A percentile compares a stretch with the other conserved stretches of the same genome.
Conservation (phyloP, 1,140 invertebrate species). For the Gerris buenoi region DNA sequence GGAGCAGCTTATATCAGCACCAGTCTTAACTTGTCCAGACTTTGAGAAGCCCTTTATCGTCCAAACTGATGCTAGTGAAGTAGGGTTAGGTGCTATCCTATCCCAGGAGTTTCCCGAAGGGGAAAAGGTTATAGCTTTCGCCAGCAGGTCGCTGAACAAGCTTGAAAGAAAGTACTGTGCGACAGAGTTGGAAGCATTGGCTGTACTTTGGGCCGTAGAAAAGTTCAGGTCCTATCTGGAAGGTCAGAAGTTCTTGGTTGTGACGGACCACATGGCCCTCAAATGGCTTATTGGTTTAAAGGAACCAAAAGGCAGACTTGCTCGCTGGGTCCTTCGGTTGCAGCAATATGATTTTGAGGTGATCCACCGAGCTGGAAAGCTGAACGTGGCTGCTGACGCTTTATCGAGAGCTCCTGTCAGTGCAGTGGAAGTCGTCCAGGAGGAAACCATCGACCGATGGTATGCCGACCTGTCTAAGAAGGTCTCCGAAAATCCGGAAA, state of each 20-base stretch:
- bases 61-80: too few species aligned
- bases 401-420: constrained; percentile 2
- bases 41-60: too few species aligned
- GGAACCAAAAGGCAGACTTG: constrained; percentile 29
- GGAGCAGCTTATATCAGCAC: constrained; percentile 16
- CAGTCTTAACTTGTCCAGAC: constrained; percentile 20
- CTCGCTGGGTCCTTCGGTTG: too few species aligned
- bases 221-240: constrained; percentile 26
- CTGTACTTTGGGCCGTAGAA: constrained; percentile 29
- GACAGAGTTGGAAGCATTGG: constrained; percentile 32
- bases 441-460: too few species aligned
- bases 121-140: constrained; percentile 28
- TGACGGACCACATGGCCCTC: constrained; percentile 33
- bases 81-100: not conserved
- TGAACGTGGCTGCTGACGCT: constrained; percentile 13
- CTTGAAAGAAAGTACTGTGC: constrained; percentile 31
- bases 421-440: too few species aligned
- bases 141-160: constrained; percentile 26
- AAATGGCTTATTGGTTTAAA: constrained; percentile 31
- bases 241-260: constrained; percentile 27
- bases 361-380: constrained; percentile 16
- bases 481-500: not conserved
- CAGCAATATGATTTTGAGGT: constrained; percentile 24
- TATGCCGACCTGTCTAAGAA: not conserved
- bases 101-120: not conserved